Evolutionary conservation across 2,797 vertebrate species (phyloP), one percentile per base, ranked within the genome.

Genomic region (Propithecus deckenii): DNA sequence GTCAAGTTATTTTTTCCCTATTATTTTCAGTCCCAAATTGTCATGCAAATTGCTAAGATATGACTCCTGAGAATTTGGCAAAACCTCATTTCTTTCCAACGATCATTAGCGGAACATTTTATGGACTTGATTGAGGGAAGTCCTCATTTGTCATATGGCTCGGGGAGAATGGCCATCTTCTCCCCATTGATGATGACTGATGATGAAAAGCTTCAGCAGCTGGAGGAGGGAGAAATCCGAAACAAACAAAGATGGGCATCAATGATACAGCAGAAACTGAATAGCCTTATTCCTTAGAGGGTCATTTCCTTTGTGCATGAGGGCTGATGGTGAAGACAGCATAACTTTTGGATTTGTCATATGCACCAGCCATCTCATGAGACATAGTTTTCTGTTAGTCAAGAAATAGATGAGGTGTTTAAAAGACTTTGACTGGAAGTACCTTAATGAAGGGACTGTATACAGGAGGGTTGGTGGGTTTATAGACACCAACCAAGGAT

Each of bases 31-130:
- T 84, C 6, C 1, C 18, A 92, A 84, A 75, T 85, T 85, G 7
- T 55, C 59, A 65, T 61, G 18, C 38, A 95, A 57, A 83, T 74
- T 95, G 41, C 46, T 92, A 81, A 96, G 23, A 86, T 35, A 55
- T 20, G 22, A 81, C 63, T 88, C 32, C 43, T 79, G 46, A 87
- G 59, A 65, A 89, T 80, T 86, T 57, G 71, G 6, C 8, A 86
- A 91, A 86, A 78, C 4, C 4, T 79, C 74, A 22, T 86, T 28
- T 95, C 67, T 76, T 75, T 72, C 46, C 43, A 59, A 48, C 35
- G 55, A 59, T 71, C 28, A 79, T 86, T 92, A 95, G 35, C 57
- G 84, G 76, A 84, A 59, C 35, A 63, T 86, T 72, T n/a, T 79
- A 5, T 86, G n/a, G 30, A 12, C 43, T 86, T 57, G 74, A 30